A percentile compares a stretch with the other conserved stretches of the same genome.
These are phyloP conservation scores for Casuarius casuarius DNA, from an alignment of 2,113 vertebrate species.

Conservation along the genomic window DNA sequence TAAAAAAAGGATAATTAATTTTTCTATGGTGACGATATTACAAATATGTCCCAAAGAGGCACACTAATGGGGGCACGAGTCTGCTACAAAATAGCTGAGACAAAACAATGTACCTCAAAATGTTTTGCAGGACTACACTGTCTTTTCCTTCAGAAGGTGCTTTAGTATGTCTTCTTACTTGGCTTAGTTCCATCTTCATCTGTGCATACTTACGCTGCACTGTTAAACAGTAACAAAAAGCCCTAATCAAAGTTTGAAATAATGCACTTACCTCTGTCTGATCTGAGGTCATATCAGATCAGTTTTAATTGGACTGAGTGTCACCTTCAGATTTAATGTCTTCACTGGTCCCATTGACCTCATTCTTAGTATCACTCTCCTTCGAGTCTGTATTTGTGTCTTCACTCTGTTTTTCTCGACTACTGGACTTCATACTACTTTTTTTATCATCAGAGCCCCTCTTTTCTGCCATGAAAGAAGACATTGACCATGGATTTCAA, in stretches of 20 bases:
- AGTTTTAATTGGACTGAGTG: slow-evolving; percentile 99
- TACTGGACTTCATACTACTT: slow-evolving; percentile 90
- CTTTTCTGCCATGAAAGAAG: slow-evolving; percentile 89
- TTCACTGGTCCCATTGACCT: slow-evolving; percentile 96
- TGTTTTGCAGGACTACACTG: slow-evolving; percentile 99
- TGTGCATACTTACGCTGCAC: slow-evolving; percentile 99
- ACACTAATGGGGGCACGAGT: slow-evolving; percentile 82
- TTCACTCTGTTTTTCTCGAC: slow-evolving; percentile 89
- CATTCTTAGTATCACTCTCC: slow-evolving; percentile 90
- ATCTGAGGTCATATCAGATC: slow-evolving; percentile 99
- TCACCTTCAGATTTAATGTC: slow-evolving; percentile 99
- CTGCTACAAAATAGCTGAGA: slow-evolving; percentile 91
- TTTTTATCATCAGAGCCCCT: slow-evolving; percentile 93
- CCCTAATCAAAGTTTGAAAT: slow-evolving; percentile 90
- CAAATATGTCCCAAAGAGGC: slow-evolving; percentile 83
- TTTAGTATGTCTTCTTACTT: slow-evolving; percentile 96
- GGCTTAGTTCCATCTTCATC: slow-evolving; percentile 97
- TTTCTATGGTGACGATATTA: slow-evolving; percentile 80
- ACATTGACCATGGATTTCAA: slow-evolving; percentile 81
- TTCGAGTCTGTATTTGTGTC: slow-evolving; percentile 88
- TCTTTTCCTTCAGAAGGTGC: slow-evolving; percentile 97
- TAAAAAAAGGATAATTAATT: slow-evolving; percentile 80
- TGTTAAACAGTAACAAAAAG: slow-evolving; percentile 97
- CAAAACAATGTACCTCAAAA: slow-evolving; percentile 98
- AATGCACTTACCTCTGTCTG: slow-evolving; percentile 99